These are phyloP conservation scores for Platysternon megacephalum DNA, from an alignment of 2,113 vertebrate genomes.

Conservation along the genomic window DNA sequence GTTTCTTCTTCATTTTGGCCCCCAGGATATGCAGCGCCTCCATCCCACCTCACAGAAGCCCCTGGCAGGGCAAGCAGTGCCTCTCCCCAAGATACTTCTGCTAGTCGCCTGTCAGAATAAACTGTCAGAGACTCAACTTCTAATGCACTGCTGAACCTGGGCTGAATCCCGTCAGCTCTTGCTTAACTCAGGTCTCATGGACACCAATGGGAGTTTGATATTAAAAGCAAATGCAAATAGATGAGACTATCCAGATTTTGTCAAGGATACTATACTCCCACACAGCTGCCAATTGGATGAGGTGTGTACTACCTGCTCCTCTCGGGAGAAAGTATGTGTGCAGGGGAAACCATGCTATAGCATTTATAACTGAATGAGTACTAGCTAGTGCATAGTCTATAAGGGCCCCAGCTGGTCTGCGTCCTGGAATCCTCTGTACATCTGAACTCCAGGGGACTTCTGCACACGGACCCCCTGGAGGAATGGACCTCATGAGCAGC, in stretches of 20 bases:
- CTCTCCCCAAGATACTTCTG: neutral
- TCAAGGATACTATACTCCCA: neutral
- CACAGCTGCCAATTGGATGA: neutral
- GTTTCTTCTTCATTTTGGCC: neutral
- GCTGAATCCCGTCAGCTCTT: neutral
- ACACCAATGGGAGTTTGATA: neutral
- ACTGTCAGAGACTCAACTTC: neutral
- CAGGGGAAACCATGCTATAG: neutral
- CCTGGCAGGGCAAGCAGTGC: neutral
- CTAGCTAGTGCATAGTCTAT: neutral
- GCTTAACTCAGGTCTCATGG: neutral
- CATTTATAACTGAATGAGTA: neutral
- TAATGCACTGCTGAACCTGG: neutral
- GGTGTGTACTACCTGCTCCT: neutral
- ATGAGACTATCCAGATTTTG: neutral
- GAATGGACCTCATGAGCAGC: neutral
- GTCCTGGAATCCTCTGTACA: neutral
- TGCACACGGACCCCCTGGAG: neutral
- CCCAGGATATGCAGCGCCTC: neutral
- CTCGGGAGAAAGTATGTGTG: neutral
- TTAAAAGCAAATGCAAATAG: neutral
- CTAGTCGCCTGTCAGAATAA: neutral
- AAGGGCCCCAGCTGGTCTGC: neutral
- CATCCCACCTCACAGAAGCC: neutral
- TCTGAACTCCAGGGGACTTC: neutral